Base-by-base conservation (phyloP, 2,797 vertebrate genomes). In the Antennarius maculatus region DNA sequence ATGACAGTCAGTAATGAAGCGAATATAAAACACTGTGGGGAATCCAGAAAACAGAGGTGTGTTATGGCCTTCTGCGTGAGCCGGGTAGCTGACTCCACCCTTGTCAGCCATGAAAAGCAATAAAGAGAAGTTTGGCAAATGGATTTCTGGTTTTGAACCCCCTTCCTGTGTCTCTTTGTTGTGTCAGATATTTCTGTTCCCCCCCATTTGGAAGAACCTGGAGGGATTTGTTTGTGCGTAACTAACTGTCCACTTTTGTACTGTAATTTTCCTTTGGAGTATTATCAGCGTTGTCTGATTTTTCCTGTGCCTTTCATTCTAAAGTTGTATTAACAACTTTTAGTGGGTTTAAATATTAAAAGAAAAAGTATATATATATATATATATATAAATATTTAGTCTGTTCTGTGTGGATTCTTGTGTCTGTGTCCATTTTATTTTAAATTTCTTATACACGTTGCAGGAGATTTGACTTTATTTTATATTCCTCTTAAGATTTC, bases 251-350 rank as follows among this genome's bases (percentile, higher is more conserved):
- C 74, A 90, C 91, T 94, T 98, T 97, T 97, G 96, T 98, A 97
- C 94, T 97, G 95, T 98, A 95, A 89, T 93, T 82, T 88, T 90
- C 93, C 86, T 93, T 95, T 95, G 91, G 91, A 94, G 93, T 96
- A 95, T 95, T 95, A 96, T 97, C 96, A 96, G 92, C 95, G 82
- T 90, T 94, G 96, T 98, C 95, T 98, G 95, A 96, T 95, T 96
- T 97, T 90, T 96, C 96, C 97, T 98, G 98, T 97, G 96, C 96
- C 95, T 96, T 96, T 96, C 93, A 95, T 94, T 94, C 89, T 92
- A 94, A 97, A 95, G 96, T 98, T 96, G 95, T 96, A 95, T 96
- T 92, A 90, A 94, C 96, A 97, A 97, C 96, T 97, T 97, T 94
- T 95, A 96, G 95, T 96, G 93, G 93, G 95, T 96, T 96, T 94